Evolutionary conservation across 2,888 invertebrate genomes (phyloP), one percentile per base, ranked within the genome.

Genomic region (Dascillus cervinus): DNA sequence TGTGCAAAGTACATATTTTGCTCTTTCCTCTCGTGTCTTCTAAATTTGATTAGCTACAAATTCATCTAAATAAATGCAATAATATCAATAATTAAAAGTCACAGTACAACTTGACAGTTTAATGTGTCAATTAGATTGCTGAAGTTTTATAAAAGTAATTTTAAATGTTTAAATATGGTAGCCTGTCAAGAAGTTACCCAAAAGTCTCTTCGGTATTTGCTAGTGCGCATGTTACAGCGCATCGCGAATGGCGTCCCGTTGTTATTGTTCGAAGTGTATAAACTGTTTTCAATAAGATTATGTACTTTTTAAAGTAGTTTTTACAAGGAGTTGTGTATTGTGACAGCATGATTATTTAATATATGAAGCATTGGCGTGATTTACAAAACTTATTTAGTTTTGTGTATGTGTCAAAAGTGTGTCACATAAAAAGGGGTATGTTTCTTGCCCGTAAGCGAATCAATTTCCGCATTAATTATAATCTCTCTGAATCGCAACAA

Each of bases 171-270:
- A n/a, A n/a, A n/a, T n/a, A n/a, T n/a, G n/a, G n/a, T n/a, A n/a
- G n/a, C n/a, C n/a, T n/a, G n/a, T n/a, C n/a, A n/a, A n/a, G n/a
- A n/a, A n/a, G n/a, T n/a, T n/a, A n/a, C n/a, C n/a, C n/a, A n/a
- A n/a, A n/a, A n/a, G n/a, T n/a, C n/a, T n/a, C n/a, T n/a, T n/a
- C n/a, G n/a, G n/a, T n/a, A n/a, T n/a, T n/a, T n/a, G n/a, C n/a
- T n/a, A n/a, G n/a, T n/a, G n/a, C n/a, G n/a, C n/a, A n/a, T n/a
- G n/a, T n/a, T 77, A 74, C 76, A 76, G 76, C 75, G 80, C 81
- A 89, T 86, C 88, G 86, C 88, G 90, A 91, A 92, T 92, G 91
- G 91, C 91, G 89, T 83, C 88, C 82, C 62, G 87, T 89, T 92
- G 90, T 91, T 91, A 89, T 91, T 91, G 90, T 91, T 90, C 84